Evolutionary conservation across 2,113 vertebrate genomes (phyloP).

Genomic region (Gymnarchus niloticus): DNA sequence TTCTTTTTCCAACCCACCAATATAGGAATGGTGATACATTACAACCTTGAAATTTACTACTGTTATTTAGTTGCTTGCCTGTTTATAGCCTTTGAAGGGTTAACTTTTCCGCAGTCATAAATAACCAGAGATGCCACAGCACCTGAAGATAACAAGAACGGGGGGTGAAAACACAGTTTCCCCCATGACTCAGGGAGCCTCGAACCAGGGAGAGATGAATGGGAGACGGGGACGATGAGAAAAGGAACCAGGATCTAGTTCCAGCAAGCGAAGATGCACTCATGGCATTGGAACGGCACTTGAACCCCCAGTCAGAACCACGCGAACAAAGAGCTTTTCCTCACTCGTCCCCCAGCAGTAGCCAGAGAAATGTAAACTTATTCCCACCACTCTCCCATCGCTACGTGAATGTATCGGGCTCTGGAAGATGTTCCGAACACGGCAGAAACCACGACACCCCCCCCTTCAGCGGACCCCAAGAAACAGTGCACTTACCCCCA

Average conservation of each 20-base stretch:
- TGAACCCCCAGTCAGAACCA: neutral
- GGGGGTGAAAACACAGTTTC: neutral
- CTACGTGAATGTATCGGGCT: neutral
- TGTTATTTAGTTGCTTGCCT: conserved; percentile 45
- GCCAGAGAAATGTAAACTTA: neutral
- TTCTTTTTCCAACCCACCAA: neutral
- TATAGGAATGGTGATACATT: neutral
- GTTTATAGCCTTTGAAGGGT: neutral
- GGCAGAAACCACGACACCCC: neutral
- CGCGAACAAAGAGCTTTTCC: neutral
- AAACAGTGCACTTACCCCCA: neutral
- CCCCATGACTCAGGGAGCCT: neutral
- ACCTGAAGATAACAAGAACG: neutral
- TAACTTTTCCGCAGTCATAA: neutral
- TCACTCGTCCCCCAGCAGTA: neutral
- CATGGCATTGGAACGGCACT: neutral
- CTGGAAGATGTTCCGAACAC: neutral
- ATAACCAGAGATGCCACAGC: neutral
- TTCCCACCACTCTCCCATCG: neutral
- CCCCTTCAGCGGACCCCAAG: neutral
- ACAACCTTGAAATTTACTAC: conserved; percentile 37
- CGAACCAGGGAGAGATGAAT: too few relatives aligned
- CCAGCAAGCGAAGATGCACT: neutral
- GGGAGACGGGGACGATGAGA: neutral
- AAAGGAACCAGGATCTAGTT: neutral